These are phyloP conservation scores for Harmothoe impar DNA, from an alignment of 2,888 invertebrate species.

Conservation along the genomic window DNA sequence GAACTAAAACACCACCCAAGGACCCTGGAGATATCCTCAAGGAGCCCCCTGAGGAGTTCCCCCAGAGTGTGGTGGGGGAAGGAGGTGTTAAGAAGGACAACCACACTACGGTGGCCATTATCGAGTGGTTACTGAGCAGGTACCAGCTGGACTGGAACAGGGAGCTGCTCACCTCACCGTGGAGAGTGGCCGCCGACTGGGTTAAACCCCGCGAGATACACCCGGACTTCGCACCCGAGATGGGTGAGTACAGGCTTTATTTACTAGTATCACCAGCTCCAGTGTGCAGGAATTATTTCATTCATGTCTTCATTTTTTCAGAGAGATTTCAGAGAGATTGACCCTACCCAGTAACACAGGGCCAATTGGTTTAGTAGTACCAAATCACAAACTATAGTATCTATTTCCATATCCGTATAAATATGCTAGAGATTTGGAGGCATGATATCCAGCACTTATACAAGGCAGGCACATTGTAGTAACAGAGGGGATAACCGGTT, in stretches of 20 bases:
- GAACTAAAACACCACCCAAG: background rate
- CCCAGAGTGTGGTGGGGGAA: background rate
- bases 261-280: too few species aligned
- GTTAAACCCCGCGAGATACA: conserved; percentile 78
- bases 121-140: conserved; percentile 56
- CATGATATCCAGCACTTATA: too few species aligned
- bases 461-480: too few species aligned
- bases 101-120: conserved; percentile 51
- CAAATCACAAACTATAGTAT: too few species aligned
- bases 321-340: too few species aligned
- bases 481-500: too few species aligned
- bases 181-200: conserved; percentile 80
- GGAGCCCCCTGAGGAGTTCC: background rate
- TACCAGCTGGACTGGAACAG: conserved; percentile 61
- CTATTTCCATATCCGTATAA: too few species aligned
- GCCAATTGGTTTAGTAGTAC: too few species aligned
- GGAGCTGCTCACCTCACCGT: conserved; percentile 67
- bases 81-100: background rate
- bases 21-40: background rate
- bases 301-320: too few species aligned
- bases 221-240: conserved; percentile 76
- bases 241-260: conserved; percentile 65
- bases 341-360: too few species aligned
- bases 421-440: too few species aligned
- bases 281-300: too few species aligned